phyloP scores from a whole-genome alignment of 92 coral and sea anemone genomes.

The Galaxea fascicularis region DNA sequence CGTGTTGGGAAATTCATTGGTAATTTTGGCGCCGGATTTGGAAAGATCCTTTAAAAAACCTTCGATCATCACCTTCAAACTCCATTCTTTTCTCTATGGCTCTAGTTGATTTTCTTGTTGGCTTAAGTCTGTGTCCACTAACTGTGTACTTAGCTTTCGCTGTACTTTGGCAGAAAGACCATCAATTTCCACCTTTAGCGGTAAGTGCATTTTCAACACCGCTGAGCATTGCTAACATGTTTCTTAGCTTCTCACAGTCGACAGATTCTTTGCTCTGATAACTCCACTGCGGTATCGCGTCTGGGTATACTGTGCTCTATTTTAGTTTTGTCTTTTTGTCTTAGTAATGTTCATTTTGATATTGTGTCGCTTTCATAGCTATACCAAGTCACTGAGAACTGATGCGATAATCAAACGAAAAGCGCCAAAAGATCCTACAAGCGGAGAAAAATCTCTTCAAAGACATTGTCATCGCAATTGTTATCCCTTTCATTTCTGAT shows the following conservation, averaged over 20 bases:
- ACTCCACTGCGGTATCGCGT: slow-evolving; percentile 4
- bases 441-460: background rate
- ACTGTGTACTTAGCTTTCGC: background rate
- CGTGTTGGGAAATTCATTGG: slow-evolving; percentile 13
- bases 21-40: slow-evolving; percentile 12
- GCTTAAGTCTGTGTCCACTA: background rate
- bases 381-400: background rate
- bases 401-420: background rate
- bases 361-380: background rate
- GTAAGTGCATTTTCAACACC: background rate
- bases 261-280: background rate
- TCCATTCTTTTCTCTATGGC: background rate
- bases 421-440: background rate
- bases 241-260: background rate
- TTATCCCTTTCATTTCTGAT: background rate
- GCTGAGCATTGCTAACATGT: background rate
- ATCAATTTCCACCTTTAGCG: background rate
- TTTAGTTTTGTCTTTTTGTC: background rate
- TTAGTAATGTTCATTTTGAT: background rate
- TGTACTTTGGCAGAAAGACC: background rate
- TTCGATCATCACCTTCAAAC: slow-evolving; percentile 13
- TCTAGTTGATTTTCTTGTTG: slow-evolving; percentile 9
- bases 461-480: background rate
- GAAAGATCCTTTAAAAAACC: slow-evolving; percentile 23
- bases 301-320: slow-evolving; percentile 1